Evolutionary conservation across 2,797 vertebrate genomes (phyloP).

Genomic region (Gobionotothen gibberifrons): DNA sequence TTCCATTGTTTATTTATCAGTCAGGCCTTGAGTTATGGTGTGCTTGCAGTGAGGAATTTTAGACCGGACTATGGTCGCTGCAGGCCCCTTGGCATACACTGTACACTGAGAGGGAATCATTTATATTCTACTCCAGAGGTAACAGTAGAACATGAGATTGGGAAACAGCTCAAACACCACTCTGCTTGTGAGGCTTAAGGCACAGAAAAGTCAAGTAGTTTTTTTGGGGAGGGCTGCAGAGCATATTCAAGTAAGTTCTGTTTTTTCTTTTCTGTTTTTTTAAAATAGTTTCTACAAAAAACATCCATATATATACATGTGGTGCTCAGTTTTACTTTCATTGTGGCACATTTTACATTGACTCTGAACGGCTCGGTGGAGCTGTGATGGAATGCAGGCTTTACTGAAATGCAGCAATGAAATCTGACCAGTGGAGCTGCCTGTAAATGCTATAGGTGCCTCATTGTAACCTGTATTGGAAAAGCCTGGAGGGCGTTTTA

Average conservation of each 20-base stretch:
- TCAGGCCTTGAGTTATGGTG: conserved; percentile 80
- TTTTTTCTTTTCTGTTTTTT: conserved; percentile 63
- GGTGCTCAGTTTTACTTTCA: conserved; percentile 38
- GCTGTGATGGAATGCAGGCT: conserved; percentile 67
- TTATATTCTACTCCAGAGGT: conserved; percentile 88
- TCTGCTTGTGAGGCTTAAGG: conserved; percentile 81
- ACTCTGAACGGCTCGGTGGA: conserved; percentile 32
- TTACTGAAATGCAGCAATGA: conserved; percentile 51
- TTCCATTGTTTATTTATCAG: conserved; percentile 85
- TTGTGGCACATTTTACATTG: conserved; percentile 25
- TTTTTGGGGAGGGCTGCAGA: conserved; percentile 45
- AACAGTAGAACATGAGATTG: conserved; percentile 87
- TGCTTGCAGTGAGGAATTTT: conserved; percentile 83
- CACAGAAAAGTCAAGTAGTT: conserved; percentile 76
- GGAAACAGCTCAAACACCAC: conserved; percentile 86
- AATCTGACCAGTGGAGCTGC: conserved; percentile 66
- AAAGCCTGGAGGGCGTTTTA: conserved; percentile 63
- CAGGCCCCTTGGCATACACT: conserved; percentile 83
- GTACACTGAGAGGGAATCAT: conserved; percentile 84
- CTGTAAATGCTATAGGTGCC: conserved; percentile 66
- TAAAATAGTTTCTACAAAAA: conserved; percentile 54
- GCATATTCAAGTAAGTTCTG: conserved; percentile 77
- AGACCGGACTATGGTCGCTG: conserved; percentile 81
- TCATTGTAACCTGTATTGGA: conserved; percentile 57
- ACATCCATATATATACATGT: conserved; percentile 35